These are phyloP conservation scores for Emys orbicularis DNA, from an alignment of 2,797 vertebrate species.

Conservation along the genomic window DNA sequence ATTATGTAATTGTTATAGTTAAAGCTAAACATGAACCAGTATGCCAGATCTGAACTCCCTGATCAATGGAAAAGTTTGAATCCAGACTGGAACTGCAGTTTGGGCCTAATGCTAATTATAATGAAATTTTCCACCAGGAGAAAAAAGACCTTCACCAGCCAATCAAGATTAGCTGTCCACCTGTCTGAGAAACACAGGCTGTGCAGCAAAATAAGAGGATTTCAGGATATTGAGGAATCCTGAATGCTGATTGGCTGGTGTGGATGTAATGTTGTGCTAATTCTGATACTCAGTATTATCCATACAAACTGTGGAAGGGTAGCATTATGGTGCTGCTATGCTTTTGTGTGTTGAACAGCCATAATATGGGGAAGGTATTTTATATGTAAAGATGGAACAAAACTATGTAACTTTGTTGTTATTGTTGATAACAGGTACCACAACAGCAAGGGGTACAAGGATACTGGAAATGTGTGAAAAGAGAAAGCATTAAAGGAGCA, in stretches of 20 bases:
- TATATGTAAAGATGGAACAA: constrained; percentile 30
- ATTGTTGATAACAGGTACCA: constrained; percentile 85
- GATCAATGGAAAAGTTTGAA: not conserved
- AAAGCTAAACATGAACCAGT: not conserved
- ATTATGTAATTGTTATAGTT: not conserved
- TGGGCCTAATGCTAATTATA: not conserved
- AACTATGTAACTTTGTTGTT: constrained; percentile 8
- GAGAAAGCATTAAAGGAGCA: constrained; percentile 93
- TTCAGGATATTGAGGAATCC: not conserved
- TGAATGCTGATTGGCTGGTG: not conserved
- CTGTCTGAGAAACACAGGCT: not conserved
- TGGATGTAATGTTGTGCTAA: not conserved
- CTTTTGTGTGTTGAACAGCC: not conserved
- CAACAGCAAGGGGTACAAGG: constrained; percentile 89
- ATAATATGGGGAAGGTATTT: not conserved
- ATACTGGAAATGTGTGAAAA: constrained; percentile 98
- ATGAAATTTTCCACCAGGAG: not conserved
- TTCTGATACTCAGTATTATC: not conserved
- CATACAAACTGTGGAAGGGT: not conserved
- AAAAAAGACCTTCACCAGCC: not conserved
- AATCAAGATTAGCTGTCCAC: not conserved
- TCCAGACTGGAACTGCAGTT: not conserved
- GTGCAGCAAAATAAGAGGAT: not conserved
- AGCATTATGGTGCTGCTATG: not conserved
- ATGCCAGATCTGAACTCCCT: not conserved